Evolutionary conservation across 2,888 invertebrate species (phyloP).

Genomic region (Scelioninae gen. 2): DNA sequence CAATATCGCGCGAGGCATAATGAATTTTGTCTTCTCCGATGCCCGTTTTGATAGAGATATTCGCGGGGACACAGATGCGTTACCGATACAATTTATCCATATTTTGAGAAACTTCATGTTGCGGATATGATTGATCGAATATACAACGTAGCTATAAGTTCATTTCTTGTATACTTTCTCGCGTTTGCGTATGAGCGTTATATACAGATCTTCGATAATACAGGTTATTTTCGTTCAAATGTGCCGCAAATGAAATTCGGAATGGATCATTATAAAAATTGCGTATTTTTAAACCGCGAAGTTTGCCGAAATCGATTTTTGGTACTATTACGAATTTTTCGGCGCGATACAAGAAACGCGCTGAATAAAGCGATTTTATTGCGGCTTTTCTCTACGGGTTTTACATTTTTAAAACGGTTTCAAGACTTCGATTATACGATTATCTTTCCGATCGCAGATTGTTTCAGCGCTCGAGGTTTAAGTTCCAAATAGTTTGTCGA

Average conservation of each 20-base stretch:
- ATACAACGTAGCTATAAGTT: conserved; percentile 13
- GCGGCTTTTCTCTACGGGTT: not conserved
- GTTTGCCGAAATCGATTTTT: conserved; percentile 1
- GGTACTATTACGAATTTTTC: conserved; percentile 3
- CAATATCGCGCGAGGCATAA: conserved; percentile 8
- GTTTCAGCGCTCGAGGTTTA: too few relatives aligned
- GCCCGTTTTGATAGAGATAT: not conserved
- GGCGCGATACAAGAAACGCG: conserved; percentile 3
- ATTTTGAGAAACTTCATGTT: conserved; percentile 6
- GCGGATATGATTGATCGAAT: conserved; percentile 16
- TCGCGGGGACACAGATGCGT: conserved; percentile 7
- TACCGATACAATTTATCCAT: conserved; percentile 8
- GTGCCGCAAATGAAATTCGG: conserved; percentile 11
- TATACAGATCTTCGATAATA: conserved; percentile 6
- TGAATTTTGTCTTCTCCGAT: conserved; percentile 3
- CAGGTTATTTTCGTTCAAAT: conserved; percentile 16
- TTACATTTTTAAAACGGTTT: too few relatives aligned
- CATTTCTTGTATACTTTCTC: conserved; percentile 35
- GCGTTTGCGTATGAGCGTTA: conserved; percentile 20
- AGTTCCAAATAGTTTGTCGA: too few relatives aligned
- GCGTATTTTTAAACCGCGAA: conserved; percentile 11
- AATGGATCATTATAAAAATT: conserved; percentile 18
- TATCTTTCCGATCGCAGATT: too few relatives aligned
- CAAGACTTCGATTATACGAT: too few relatives aligned
- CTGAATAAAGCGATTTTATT: not conserved